Conservation (phyloP, 37 sponge, comb jelly and placozoan genomes). For the Cliona cf. orientalis region DNA sequence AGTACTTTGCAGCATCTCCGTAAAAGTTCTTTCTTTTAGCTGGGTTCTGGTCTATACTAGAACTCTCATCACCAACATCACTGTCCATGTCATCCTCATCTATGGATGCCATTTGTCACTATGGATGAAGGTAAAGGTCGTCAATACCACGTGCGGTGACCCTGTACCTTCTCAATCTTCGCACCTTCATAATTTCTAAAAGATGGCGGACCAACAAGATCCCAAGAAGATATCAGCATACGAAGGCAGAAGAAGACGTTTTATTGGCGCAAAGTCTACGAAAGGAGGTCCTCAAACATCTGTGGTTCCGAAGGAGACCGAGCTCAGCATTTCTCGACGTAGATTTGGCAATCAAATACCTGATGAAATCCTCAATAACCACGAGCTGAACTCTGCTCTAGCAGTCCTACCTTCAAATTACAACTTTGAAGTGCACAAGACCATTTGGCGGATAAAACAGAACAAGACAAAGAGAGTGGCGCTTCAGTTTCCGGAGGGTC, state of each 20-base stretch:
- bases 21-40: constrained; percentile 16
- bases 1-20: constrained; percentile 52
- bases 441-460: constrained; percentile 82
- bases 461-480: constrained; percentile 75
- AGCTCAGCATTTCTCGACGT: constrained; percentile 2
- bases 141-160: neutral
- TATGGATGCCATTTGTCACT: neutral
- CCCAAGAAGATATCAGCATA: constrained; percentile 25
- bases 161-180: neutral
- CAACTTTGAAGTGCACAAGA: constrained; percentile 97
- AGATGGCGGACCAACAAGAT: neutral
- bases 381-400: constrained; percentile 72
- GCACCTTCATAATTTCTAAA: neutral
- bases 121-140: neutral
- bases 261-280: constrained; percentile 5
- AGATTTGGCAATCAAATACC: constrained; percentile 78
- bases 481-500: constrained; percentile 96
- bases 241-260: constrained; percentile 23
- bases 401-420: constrained; percentile 86
- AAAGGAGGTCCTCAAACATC: neutral
- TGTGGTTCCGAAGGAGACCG: constrained; percentile 9
- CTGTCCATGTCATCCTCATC: neutral
- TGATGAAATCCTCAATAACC: constrained; percentile 65
- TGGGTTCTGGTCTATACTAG: neutral
- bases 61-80: neutral